phyloP scores from a whole-genome alignment of 2,113 vertebrate species.

The Silurus meridionalis region DNA sequence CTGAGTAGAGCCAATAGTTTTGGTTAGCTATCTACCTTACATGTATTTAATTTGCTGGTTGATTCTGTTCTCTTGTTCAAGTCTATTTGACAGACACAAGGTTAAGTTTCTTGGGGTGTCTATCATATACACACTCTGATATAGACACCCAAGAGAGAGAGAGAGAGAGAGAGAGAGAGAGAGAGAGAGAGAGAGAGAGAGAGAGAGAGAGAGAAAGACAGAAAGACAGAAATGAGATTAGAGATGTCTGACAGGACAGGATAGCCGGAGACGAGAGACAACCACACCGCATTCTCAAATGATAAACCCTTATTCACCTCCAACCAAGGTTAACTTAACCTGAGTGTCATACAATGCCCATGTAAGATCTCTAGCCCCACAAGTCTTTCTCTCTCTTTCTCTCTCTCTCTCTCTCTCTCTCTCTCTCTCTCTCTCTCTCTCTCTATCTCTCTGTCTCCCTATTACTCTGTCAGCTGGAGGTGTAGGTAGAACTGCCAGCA shows the following conservation, averaged over 20 bases:
- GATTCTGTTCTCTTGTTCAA: neutral
- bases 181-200: conserved; percentile 54
- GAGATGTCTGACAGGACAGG: conserved; percentile 50
- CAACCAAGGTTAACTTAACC: conserved; percentile 49
- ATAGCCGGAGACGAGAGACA: conserved; percentile 43
- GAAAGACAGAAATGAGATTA: conserved; percentile 47
- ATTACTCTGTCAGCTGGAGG: conserved; percentile 43
- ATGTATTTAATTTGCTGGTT: conserved; percentile 19
- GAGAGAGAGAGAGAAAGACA: conserved; percentile 54
- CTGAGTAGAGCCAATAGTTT: neutral
- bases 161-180: neutral
- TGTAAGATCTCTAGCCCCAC: conserved; percentile 42
- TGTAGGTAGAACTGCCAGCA: conserved; percentile 36
- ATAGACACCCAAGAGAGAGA: conserved; percentile 1
- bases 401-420: conserved; percentile 28
- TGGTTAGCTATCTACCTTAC: neutral
- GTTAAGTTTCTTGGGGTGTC: neutral
- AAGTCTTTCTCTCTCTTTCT: conserved; percentile 10
- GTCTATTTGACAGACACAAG: neutral
- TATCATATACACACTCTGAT: conserved; percentile 9
- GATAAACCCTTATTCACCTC: conserved; percentile 42
- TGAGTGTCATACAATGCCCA: conserved; percentile 41
- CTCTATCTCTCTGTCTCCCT: conserved; percentile 12
- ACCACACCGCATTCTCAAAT: conserved; percentile 43
- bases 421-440: conserved; percentile 27